Percentiles rank a stretch among this genome's conserved stretches.
Evolutionary conservation across 2,888 invertebrate genomes (phyloP).

Genomic region (Drosophila pullipes): DNA sequence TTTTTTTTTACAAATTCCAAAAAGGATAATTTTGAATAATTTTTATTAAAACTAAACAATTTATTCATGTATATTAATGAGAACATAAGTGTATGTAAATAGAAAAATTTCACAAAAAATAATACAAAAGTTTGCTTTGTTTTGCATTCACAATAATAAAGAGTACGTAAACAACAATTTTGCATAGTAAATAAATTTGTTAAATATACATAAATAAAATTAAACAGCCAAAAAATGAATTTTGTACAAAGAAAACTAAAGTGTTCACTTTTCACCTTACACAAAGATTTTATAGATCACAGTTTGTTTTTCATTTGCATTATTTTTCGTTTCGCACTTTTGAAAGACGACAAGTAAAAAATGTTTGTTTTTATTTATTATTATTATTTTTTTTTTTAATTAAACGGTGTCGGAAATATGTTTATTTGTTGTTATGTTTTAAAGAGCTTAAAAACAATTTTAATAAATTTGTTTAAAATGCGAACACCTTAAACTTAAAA

Average conservation of each 20-base stretch:
- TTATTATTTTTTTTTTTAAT: background rate
- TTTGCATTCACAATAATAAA: conserved; percentile 69
- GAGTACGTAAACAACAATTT: conserved; percentile 80
- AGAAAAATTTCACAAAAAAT: conserved; percentile 68
- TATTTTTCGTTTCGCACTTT: conserved; percentile 68
- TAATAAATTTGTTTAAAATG: conserved; percentile 20
- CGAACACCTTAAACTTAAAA: conserved; percentile 20
- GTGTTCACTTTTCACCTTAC: conserved; percentile 58
- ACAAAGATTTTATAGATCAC: conserved; percentile 81
- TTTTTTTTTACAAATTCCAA: conserved; percentile 41
- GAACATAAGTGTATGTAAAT: conserved; percentile 9
- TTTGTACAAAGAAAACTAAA: conserved; percentile 73
- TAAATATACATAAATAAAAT: conserved; percentile 53
- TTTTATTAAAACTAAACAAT: conserved; percentile 56
- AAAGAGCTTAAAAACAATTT: conserved; percentile 17
- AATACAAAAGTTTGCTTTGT: conserved; percentile 74
- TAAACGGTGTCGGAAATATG: conserved; percentile 19
- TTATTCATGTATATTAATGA: conserved; percentile 37
- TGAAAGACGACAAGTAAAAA: conserved; percentile 25
- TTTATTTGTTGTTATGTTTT: conserved; percentile 9
- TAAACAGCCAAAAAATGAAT: conserved; percentile 71
- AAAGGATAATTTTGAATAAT: conserved; percentile 70
- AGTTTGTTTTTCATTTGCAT: conserved; percentile 82
- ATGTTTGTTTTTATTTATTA: background rate
- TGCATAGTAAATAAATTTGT: conserved; percentile 54